A percentile compares a stretch with the other conserved stretches of the same genome.
Evolutionary conservation across 2,888 invertebrate species (phyloP).

Genomic region (Macropis europaea): DNA sequence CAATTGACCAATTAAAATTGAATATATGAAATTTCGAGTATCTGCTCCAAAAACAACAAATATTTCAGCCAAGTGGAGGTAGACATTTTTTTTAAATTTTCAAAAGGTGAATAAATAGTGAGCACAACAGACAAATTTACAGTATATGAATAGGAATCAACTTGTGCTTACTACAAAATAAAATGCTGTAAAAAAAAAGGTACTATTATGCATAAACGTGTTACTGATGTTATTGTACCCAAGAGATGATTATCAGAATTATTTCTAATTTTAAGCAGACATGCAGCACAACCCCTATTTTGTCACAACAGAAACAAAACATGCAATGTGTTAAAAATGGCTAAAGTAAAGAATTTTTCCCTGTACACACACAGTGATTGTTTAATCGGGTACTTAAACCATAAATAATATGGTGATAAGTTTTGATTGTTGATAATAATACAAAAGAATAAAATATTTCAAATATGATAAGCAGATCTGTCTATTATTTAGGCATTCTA

Average conservation of each 20-base stretch:
- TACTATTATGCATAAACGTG: background rate
- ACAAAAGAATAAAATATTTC: conserved; percentile 10
- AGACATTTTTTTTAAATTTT: conserved; percentile 43
- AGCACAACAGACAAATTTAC: conserved; percentile 4
- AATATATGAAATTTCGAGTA: background rate
- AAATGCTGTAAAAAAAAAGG: background rate
- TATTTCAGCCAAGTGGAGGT: conserved; percentile 48
- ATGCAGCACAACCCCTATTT: background rate
- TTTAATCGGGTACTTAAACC: background rate
- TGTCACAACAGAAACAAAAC: background rate
- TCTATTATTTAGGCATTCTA: background rate
- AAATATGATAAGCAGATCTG: conserved; percentile 21
- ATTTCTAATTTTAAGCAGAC: background rate
- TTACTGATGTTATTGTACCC: background rate
- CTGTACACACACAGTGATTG: background rate
- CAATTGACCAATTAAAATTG: background rate
- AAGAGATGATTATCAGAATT: background rate
- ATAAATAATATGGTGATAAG: conserved; percentile 1
- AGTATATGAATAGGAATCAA: background rate
- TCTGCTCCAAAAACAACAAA: background rate
- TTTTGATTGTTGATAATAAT: background rate
- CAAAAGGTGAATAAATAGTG: conserved; percentile 20
- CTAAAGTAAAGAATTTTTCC: background rate
- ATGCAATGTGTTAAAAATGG: conserved; percentile 16
- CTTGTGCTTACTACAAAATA: background rate